Evolutionary conservation across 2,888 invertebrate genomes (phyloP), one percentile per base, ranked within the genome.

Genomic region (Euclidia mi): DNA sequence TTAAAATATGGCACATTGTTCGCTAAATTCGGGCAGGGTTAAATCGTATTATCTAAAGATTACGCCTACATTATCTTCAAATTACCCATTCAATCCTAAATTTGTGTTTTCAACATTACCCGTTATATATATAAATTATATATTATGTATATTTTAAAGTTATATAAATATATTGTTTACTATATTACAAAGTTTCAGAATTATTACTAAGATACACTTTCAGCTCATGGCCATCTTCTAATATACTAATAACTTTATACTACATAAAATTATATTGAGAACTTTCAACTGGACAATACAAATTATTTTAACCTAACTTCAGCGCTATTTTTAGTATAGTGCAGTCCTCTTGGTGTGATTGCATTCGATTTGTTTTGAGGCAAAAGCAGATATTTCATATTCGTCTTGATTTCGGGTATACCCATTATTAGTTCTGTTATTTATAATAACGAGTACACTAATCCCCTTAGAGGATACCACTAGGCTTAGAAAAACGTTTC

Each of bases 201-300:
- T 92, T 93, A 92, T 92, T 92, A 92, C 92, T 92, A 89, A 58
- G 71, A 90, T 92, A 93, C 92, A 92, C 92, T 83, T 85, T 79
- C 47, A 82, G 86, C 90, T 81, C 80, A 38, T 67, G 72, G 89
- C 88, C 81, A 63, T 70, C 75, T 77, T 69, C 76, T 77, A 74
- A 57, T 32, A 52, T n/a, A n/a, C n/a, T n/a, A n/a, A n/a, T n/a
- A n/a, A 31, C 65, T 45, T 37, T 41, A 32, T 25, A 25, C 7
- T 2, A 25, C 2, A 0, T 25, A 6, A n/a, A n/a, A n/a, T n/a
- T n/a, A n/a, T n/a, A n/a, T n/a, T n/a, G n/a, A n/a, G n/a, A n/a
- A n/a, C n/a, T n/a, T n/a, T n/a, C n/a, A n/a, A n/a, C n/a, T n/a
- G n/a, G n/a, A n/a, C n/a, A n/a, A n/a, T n/a, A n/a, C n/a, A n/a